phyloP scores from a whole-genome alignment of 1,140 invertebrate genomes.

The Drosophila simulans region DNA sequence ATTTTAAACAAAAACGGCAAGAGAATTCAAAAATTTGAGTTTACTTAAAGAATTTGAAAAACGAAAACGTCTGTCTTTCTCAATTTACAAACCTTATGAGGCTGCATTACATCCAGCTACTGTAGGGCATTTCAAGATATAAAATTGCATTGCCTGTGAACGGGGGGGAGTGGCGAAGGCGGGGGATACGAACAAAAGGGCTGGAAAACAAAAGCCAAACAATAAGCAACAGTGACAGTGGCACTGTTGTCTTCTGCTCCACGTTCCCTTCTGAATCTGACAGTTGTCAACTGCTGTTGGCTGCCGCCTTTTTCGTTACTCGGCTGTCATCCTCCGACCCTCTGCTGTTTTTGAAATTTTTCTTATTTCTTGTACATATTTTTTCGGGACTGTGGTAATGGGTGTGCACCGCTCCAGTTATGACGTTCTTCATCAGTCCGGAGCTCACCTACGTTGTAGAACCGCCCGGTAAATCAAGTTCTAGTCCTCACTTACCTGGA shows the following conservation, averaged over 20 bases:
- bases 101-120: background rate
- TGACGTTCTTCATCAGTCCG: slow-evolving; percentile 18
- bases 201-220: slow-evolving; percentile 71
- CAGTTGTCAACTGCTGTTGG: slow-evolving; percentile 80
- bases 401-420: slow-evolving; percentile 30
- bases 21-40: background rate
- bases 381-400: slow-evolving; percentile 65
- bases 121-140: slow-evolving; percentile 28
- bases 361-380: slow-evolving; percentile 39
- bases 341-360: slow-evolving; percentile 37
- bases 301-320: slow-evolving; percentile 61
- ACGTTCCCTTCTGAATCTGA: slow-evolving; percentile 62
- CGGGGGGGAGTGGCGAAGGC: slow-evolving; percentile 8
- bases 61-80: background rate
- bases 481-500: slow-evolving; percentile 39
- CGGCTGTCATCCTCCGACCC: slow-evolving; percentile 9
- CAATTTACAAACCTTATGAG: background rate
- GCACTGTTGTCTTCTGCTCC: slow-evolving; percentile 53
- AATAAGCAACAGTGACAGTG: slow-evolving; percentile 77
- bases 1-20: background rate
- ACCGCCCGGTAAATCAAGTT: slow-evolving; percentile 30
- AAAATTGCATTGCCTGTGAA: slow-evolving; percentile 24
- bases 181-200: slow-evolving; percentile 14
- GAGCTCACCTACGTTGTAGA: slow-evolving; percentile 18
- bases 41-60: background rate